Base-by-base conservation (phyloP, 2,113 vertebrate species). In the Takifugu bimaculatus region DNA sequence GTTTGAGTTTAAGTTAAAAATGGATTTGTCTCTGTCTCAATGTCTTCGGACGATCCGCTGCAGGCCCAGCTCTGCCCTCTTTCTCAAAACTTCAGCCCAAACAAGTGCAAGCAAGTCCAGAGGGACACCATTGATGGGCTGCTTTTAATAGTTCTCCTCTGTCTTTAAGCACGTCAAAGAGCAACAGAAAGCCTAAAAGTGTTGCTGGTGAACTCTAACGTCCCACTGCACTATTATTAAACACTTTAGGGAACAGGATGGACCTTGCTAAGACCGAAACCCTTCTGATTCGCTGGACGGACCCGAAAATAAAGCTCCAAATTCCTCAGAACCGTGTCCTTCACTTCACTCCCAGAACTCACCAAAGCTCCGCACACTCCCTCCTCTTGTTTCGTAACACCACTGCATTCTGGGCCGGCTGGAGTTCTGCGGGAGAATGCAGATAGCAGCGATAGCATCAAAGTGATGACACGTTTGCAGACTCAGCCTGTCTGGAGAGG, bases 381-480 rank as follows among this genome's bases (percentile, higher is more conserved):
- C 57, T 0, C 28, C 47, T 56, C 57, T 39, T 63, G 66, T 62
- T 50, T 45, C 63, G 72, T 55, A 53, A 43, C 74, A 59, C 63
- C 64, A 57, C 50, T 65, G 64, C 79, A 74, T 85, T 83, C 67
- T 65, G 72, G 72, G 86, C 89, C 87, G 88, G 80, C 89, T 89
- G 84, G 68, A 80, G 84, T 92, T 89, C 87, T 83, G 79, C 26
- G 75, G 62, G 70, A 86, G 79, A 86, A 88, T 72, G 75, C 75
- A 81, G 77, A 84, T 75, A 82, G 72, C 60, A 25, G 71, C 15
- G 82, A 89, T 90, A 75, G 70, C 79, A 75, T 84, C 68, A 51
- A 89, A 81, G 87, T 77, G 84, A 90, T 90, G 87, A 91, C 80
- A 90, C 53, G 61, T 82, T 75, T 75, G 80, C 78, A 81, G 75